phyloP scores from a whole-genome alignment of 2,113 vertebrate genomes.

The Spilogale gracilis region DNA sequence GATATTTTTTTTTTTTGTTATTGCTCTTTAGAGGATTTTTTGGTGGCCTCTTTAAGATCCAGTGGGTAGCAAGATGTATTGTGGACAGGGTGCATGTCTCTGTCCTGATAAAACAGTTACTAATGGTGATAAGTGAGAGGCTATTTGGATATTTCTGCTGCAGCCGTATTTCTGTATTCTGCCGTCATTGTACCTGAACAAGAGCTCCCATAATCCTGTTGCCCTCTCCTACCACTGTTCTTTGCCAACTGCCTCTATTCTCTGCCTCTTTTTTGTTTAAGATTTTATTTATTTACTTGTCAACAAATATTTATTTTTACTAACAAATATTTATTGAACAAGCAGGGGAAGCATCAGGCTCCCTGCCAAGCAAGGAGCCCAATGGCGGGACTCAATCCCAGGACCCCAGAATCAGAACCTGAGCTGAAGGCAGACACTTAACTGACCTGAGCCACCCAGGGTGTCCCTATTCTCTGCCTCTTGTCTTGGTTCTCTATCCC shows the following conservation, averaged over 20 bases:
- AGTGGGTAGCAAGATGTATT: neutral
- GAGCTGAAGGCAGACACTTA: too few species aligned
- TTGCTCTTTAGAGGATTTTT: neutral
- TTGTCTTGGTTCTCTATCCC: neutral
- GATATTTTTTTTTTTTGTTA: neutral
- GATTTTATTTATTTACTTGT: too few species aligned
- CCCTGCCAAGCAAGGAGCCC: too few species aligned
- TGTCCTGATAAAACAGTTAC: neutral
- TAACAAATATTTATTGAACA: too few species aligned
- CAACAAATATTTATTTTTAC: too few species aligned
- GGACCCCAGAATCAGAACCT: too few species aligned
- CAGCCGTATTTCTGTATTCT: neutral
- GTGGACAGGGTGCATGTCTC: neutral
- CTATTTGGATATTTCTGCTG: neutral
- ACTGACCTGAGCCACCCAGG: too few species aligned
- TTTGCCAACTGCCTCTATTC: neutral
- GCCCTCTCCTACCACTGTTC: neutral
- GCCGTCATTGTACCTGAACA: neutral
- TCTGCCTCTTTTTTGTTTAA: neutral
- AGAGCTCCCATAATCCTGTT: neutral
- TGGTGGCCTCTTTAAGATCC: neutral
- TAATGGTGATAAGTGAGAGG: neutral
- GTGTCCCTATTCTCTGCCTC: neutral
- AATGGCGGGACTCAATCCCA: too few species aligned
- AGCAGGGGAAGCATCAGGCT: too few species aligned